Evolutionary conservation across 2,797 vertebrate species (phyloP).

Genomic region (Sphenodon punctatus): DNA sequence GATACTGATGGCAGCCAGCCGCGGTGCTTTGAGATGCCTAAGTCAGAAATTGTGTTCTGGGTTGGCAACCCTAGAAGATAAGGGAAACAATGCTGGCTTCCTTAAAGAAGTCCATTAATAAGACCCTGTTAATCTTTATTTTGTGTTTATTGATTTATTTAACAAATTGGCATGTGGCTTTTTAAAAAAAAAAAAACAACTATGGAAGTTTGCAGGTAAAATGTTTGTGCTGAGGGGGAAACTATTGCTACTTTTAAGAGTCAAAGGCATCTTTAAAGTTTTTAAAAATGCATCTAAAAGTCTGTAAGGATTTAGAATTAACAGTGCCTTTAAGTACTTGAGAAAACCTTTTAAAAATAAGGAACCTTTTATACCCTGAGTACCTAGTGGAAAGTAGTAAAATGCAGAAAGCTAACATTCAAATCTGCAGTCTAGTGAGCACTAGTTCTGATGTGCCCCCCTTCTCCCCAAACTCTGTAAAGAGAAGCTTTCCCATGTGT

Average conservation of each 20-base stretch:
- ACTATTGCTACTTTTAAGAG: background rate
- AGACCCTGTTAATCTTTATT: background rate
- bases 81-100: constrained; percentile 22
- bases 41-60: constrained; percentile 15
- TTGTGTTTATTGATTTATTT: background rate
- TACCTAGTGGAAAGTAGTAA: background rate
- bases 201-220: background rate
- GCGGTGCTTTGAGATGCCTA: constrained; percentile 23
- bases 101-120: background rate
- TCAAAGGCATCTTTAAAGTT: background rate
- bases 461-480: background rate
- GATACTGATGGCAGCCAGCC: background rate
- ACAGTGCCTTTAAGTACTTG: background rate
- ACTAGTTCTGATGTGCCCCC: background rate
- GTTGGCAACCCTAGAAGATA: constrained; percentile 24
- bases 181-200: background rate
- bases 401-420: background rate
- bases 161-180: background rate
- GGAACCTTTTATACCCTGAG: background rate
- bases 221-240: background rate
- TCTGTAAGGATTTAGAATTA: background rate
- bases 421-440: background rate
- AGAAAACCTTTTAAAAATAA: background rate
- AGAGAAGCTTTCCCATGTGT: background rate
- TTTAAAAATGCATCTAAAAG: background rate